Conservation (phyloP, 2,113 vertebrate species). For the Entosphenus tridentatus region DNA sequence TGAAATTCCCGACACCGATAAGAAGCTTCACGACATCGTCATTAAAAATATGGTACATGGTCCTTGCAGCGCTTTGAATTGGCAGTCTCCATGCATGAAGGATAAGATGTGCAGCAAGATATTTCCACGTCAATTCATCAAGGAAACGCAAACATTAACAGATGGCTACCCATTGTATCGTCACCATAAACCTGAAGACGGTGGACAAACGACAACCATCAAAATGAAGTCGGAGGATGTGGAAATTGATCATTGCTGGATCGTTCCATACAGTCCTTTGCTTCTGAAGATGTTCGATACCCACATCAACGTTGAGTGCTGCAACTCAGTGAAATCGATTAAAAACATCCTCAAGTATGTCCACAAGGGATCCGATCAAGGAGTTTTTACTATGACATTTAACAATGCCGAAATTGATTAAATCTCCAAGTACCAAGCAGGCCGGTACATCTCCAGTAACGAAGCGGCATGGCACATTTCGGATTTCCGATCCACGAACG, state of each 20-base stretch:
- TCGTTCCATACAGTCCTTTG: background rate
- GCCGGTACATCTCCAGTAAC: no score
- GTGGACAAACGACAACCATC: background rate
- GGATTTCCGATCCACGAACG: background rate
- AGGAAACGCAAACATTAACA: background rate
- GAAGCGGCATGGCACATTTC: background rate
- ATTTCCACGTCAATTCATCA: background rate
- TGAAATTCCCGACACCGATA: background rate
- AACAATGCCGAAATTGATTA: no score
- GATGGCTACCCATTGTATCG: slow-evolving; percentile 2
- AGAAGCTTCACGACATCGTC: background rate
- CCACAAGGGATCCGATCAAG: background rate
- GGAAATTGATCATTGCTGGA: background rate
- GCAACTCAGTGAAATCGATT: background rate
- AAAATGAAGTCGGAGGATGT: background rate
- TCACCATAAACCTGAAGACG: background rate
- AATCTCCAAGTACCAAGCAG: no score
- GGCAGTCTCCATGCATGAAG: background rate
- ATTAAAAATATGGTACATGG: background rate
- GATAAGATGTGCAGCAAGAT: background rate
- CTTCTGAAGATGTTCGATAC: background rate
- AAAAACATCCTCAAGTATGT: background rate
- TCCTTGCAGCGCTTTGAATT: background rate
- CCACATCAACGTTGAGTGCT: background rate
- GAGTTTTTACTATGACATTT: background rate